Evolutionary conservation across 2,888 invertebrate species (phyloP).

Genomic region (Cotesia congregata): DNA sequence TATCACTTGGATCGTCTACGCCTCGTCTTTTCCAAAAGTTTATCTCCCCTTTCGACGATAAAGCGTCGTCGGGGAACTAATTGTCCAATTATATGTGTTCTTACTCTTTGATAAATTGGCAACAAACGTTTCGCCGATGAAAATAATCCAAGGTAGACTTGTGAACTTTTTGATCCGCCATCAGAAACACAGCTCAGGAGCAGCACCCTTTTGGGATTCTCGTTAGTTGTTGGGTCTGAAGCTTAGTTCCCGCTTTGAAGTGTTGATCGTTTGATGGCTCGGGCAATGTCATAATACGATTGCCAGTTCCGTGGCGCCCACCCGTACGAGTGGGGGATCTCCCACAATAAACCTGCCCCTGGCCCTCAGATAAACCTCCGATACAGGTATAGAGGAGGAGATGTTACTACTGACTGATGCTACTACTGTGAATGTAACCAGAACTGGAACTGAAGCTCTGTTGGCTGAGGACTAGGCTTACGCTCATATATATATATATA

Average conservation of each 20-base stretch:
- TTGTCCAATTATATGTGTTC: constrained; percentile 15
- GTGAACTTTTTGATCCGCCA: not conserved
- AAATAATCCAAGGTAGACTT: not conserved
- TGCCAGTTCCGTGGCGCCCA: constrained; percentile 39
- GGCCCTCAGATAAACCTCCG: not conserved
- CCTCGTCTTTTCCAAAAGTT: not conserved
- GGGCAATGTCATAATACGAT: constrained; percentile 58
- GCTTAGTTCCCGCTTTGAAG: constrained; percentile 55
- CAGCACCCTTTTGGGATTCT: not conserved
- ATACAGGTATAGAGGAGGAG: no score
- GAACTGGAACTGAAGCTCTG: constrained; percentile 27
- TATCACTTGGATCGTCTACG: not conserved
- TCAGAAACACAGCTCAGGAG: not conserved
- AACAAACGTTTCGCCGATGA: not conserved
- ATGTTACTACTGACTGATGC: not conserved
- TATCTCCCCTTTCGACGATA: not conserved
- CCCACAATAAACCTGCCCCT: constrained; percentile 25
- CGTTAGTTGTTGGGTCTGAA: constrained; percentile 14
- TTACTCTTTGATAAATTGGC: constrained; percentile 13
- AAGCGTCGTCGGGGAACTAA: constrained; percentile 8
- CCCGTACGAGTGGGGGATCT: constrained; percentile 22
- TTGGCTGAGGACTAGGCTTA: not conserved
- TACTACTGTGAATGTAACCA: not conserved
- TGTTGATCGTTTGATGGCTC: constrained; percentile 60
- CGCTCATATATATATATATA: constrained; percentile 12